Conservation (phyloP, 2,888 invertebrate genomes). For the Orgyia antiqua region DNA sequence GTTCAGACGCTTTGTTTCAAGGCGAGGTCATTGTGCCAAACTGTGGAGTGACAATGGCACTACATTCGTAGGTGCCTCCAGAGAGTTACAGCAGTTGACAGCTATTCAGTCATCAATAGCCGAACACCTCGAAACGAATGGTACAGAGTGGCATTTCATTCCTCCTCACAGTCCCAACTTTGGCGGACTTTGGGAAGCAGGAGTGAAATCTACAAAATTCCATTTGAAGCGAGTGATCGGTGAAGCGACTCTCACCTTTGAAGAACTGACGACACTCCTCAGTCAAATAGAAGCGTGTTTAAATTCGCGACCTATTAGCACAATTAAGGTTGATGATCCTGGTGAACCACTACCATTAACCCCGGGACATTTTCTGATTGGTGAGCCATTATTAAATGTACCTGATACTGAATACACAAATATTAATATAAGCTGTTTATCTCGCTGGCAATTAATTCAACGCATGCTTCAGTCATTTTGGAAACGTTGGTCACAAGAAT, state of each 20-base stretch:
- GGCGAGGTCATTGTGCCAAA: constrained; percentile 2
- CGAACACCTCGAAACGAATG: constrained; percentile 4
- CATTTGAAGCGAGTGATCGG: too few relatives aligned
- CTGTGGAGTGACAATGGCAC: constrained; percentile 3
- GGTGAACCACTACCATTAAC: constrained; percentile 10
- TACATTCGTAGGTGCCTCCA: too few relatives aligned
- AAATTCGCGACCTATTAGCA: too few relatives aligned
- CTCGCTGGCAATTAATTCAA: background rate
- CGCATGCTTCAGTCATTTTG: background rate
- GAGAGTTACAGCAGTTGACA: background rate
- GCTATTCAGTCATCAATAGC: too few relatives aligned
- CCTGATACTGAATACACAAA: background rate
- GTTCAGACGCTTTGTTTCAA: background rate
- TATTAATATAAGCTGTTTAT: background rate
- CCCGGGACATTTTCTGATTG: too few relatives aligned
- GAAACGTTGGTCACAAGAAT: background rate
- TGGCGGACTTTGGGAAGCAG: too few relatives aligned
- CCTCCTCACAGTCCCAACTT: constrained; percentile 9
- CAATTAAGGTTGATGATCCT: background rate
- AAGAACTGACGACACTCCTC: constrained; percentile 6
- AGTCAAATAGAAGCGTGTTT: too few relatives aligned
- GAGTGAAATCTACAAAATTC: too few relatives aligned
- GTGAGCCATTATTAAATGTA: constrained; percentile 10
- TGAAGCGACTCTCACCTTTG: too few relatives aligned
- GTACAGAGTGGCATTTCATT: constrained; percentile 10